Evolutionary conservation across 1,140 invertebrate genomes (phyloP).

Genomic region (Conus betulinus): DNA sequence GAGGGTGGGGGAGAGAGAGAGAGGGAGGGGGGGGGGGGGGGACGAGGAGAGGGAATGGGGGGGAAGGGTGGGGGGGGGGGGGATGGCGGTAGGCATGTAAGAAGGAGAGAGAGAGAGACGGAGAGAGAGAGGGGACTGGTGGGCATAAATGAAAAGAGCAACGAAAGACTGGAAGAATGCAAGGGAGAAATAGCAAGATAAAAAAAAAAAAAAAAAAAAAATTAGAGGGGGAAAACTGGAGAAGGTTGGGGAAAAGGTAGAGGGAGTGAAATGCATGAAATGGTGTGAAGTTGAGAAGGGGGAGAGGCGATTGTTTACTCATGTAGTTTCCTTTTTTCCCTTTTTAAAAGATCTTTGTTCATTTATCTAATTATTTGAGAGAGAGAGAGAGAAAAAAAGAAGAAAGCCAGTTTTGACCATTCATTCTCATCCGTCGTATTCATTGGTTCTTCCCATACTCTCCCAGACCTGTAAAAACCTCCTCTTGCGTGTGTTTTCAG

Average conservation of each 20-base stretch:
- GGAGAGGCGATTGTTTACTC: too few species aligned
- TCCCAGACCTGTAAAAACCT: not conserved
- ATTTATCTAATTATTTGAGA: too few species aligned
- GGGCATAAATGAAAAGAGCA: not conserved
- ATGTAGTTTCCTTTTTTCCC: too few species aligned
- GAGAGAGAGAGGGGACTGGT: not conserved
- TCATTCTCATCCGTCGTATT: too few species aligned
- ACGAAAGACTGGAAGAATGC: not conserved
- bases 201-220: too few species aligned
- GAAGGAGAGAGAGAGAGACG: slow-evolving; percentile 22
- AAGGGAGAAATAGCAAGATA: too few species aligned
- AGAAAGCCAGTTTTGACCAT: too few species aligned
- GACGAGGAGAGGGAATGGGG: slow-evolving; percentile 7
- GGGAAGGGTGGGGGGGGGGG: not conserved
- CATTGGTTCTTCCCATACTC: too few species aligned
- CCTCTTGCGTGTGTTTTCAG: not conserved
- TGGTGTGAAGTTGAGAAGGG: not conserved
- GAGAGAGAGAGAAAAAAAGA: too few species aligned
- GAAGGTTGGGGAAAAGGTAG: not conserved
- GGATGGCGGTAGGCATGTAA: not conserved
- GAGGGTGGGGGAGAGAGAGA: not conserved
- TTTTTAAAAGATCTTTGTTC: too few species aligned
- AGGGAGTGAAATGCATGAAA: not conserved
- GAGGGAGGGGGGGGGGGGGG: slow-evolving; percentile 3
- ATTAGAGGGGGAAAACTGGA: too few species aligned